These are phyloP conservation scores for Pelecanus crispus DNA, from an alignment of 2,113 vertebrate species.

Conservation along the genomic window DNA sequence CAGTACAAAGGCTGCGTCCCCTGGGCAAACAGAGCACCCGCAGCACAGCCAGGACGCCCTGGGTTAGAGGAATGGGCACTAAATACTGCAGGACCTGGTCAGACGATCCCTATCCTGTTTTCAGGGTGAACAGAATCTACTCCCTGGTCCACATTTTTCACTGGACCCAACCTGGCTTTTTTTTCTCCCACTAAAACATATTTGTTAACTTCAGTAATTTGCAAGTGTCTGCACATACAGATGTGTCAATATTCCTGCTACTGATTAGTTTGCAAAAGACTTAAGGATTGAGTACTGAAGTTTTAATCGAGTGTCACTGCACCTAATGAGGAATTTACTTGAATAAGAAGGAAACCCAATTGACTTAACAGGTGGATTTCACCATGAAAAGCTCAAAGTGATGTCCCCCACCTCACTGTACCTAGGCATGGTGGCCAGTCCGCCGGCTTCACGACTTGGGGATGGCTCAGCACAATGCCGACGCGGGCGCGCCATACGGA, in stretches of 20 bases:
- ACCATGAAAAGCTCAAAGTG: neutral
- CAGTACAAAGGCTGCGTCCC: accelerated
- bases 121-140: neutral
- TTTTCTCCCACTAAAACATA: neutral
- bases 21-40: accelerated
- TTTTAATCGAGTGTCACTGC: neutral
- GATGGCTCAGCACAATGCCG: neutral
- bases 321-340: neutral
- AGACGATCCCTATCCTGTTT: neutral
- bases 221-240: neutral
- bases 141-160: neutral
- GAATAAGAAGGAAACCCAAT: neutral
- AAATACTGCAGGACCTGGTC: neutral
- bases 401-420: neutral
- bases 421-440: accelerated
- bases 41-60: neutral
- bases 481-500: accelerated
- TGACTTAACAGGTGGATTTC: neutral
- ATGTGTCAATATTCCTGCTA: neutral
- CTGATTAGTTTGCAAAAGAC: neutral
- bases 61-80: accelerated
- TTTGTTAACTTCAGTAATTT: neutral
- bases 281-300: neutral
- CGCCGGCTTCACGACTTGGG: neutral
- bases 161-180: neutral